Percentiles rank a stretch among this genome's conserved stretches.
These are phyloP conservation scores for human DNA, from an alignment of 2,113 vertebrate species.

Conservation along the genomic window GRCh38 chr13:77262501-77263000, in stretches of 20 bases:
- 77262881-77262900: slow-evolving; percentile 45
- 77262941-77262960: not conserved
- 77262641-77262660: not conserved
- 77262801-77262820: not conserved
- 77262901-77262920: slow-evolving; percentile 7
- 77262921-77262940: slow-evolving; percentile 39
- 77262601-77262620: slow-evolving; percentile 15
- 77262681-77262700: not conserved
- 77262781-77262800: slow-evolving; percentile 22
- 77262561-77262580: not conserved
- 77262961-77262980: not conserved
- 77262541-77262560: not conserved
- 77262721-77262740: not conserved
- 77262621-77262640: not conserved
- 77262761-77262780: not conserved
- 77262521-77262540: slow-evolving; percentile 4
- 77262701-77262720: not conserved
- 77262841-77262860: not conserved
- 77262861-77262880: not conserved
- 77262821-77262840: not conserved
- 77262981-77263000: not conserved
- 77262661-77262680: not conserved
- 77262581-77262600: not conserved
- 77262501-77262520: not conserved
- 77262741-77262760: not conserved